These are phyloP conservation scores for Ancistrus triradiatus DNA, from an alignment of 2,113 vertebrate genomes.

Conservation along the genomic window DNA sequence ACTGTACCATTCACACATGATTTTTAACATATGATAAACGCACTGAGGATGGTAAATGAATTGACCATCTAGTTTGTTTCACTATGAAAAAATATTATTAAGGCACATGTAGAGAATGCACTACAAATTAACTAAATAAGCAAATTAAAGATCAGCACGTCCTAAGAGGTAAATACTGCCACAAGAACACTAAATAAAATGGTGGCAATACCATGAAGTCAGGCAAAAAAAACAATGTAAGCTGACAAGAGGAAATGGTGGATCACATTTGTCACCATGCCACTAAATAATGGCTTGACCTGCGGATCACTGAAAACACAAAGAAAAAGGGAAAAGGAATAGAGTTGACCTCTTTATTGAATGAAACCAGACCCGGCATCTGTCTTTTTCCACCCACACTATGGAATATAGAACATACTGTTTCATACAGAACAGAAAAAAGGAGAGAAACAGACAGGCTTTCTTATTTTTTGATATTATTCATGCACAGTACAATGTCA, in stretches of 20 bases:
- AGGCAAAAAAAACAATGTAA: neutral
- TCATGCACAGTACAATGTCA: neutral
- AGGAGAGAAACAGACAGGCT: conserved; percentile 29
- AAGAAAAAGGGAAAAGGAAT: conserved; percentile 29
- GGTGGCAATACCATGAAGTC: neutral
- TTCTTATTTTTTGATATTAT: neutral
- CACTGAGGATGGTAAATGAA: no score
- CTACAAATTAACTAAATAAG: no score
- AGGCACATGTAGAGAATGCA: no score
- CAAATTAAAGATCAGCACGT: no score
- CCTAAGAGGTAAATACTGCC: no score
- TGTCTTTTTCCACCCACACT: conserved; percentile 14
- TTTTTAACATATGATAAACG: no score
- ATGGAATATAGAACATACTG: neutral
- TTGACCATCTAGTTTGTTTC: no score
- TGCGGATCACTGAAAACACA: conserved; percentile 38
- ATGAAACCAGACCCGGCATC: conserved; percentile 24
- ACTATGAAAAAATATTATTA: no score
- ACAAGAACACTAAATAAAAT: no score
- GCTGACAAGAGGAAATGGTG: neutral
- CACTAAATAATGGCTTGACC: conserved; percentile 24
- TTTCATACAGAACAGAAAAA: neutral
- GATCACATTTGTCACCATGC: conserved; percentile 27
- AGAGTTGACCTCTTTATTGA: conserved; percentile 26
- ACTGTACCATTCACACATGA: no score